A percentile compares a stretch with the other conserved stretches of the same genome.
Evolutionary conservation across 2,797 vertebrate species (phyloP).

Genomic region (Morus bassanus): DNA sequence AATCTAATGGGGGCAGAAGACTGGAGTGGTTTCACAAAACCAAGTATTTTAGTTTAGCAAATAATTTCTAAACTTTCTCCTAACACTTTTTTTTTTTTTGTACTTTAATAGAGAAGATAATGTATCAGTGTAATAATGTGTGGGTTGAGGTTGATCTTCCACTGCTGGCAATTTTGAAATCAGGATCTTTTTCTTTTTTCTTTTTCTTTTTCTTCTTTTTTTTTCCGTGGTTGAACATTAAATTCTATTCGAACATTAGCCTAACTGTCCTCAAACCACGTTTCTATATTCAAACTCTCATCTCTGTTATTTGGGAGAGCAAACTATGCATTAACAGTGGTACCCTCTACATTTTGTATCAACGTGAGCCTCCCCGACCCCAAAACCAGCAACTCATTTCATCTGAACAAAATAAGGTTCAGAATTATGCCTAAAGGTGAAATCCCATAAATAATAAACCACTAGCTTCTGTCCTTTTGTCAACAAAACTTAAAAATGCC

Average conservation of each 20-base stretch:
- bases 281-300: background rate
- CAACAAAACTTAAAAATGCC: background rate
- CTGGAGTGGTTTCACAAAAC: background rate
- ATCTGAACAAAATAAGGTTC: background rate
- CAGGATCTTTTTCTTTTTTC: too few species aligned
- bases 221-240: background rate
- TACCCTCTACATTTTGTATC: background rate
- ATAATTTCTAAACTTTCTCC: background rate
- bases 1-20: background rate
- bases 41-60: background rate
- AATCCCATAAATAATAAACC: background rate
- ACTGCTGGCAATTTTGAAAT: background rate
- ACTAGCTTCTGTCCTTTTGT: background rate
- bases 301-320: background rate
- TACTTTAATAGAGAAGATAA: background rate
- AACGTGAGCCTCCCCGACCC: fast-evolving
- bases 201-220: background rate
- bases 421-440: background rate
- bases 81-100: background rate
- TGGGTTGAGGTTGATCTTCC: background rate
- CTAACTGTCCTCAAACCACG: background rate
- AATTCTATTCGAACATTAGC: background rate
- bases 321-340: background rate
- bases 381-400: background rate
- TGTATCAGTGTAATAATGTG: background rate